Percentiles rank a stretch among this genome's conserved stretches.
phyloP scores from a whole-genome alignment of 2,113 vertebrate genomes.

The Melanerpes formicivorus region DNA sequence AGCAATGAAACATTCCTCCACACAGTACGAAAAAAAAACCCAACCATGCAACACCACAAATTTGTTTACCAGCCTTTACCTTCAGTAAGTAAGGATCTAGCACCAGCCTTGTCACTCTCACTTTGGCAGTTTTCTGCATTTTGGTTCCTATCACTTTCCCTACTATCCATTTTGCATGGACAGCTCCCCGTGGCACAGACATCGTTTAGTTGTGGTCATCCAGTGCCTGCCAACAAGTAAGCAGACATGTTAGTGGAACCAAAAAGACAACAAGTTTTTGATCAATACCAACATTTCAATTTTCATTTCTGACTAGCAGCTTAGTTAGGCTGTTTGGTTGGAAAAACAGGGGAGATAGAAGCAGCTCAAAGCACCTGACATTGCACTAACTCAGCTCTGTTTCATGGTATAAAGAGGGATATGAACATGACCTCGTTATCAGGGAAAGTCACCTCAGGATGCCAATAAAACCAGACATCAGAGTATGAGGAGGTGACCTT shows the following conservation, averaged over 20 bases:
- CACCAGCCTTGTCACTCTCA: constrained; percentile 92
- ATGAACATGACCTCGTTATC: fast-evolving
- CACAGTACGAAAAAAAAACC: background rate
- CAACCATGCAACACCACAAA: background rate
- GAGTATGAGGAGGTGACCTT: background rate
- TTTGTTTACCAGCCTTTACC: constrained; percentile 75
- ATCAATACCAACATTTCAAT: fast-evolving
- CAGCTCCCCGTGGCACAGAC: constrained; percentile 83
- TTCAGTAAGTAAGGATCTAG: constrained; percentile 93
- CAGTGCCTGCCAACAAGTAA: constrained; percentile 43
- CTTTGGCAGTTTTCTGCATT: constrained; percentile 95
- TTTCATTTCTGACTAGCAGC: background rate
- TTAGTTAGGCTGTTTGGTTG: background rate
- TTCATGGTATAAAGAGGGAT: background rate
- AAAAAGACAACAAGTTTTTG: background rate
- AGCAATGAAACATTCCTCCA: background rate
- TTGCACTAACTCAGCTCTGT: background rate
- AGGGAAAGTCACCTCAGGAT: background rate
- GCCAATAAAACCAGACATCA: background rate
- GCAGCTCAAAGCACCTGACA: background rate
- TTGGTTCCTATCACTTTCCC: constrained; percentile 95
- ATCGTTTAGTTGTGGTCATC: constrained; percentile 73
- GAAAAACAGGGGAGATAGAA: background rate
- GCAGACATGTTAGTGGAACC: constrained; percentile 47
- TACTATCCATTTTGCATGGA: constrained; percentile 95